A percentile compares a stretch with the other conserved stretches of the same genome.
These are phyloP conservation scores for Drosophila demipolita DNA, from an alignment of 2,888 invertebrate species.

Conservation along the genomic window DNA sequence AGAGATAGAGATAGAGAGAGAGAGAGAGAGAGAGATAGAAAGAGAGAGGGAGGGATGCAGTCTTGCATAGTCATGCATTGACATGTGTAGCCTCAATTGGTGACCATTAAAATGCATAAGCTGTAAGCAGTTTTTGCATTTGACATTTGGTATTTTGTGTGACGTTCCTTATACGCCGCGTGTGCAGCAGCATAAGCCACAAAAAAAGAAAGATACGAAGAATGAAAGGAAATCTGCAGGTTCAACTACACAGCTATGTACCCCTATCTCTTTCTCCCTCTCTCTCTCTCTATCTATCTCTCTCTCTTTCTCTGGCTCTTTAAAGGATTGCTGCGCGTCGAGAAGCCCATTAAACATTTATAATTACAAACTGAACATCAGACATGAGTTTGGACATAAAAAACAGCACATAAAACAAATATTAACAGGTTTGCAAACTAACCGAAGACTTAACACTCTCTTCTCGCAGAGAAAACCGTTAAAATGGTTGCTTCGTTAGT, in stretches of 20 bases:
- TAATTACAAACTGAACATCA: conserved; percentile 73
- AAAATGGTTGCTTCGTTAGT: background rate
- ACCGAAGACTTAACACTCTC: background rate
- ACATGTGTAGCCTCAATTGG: conserved; percentile 65
- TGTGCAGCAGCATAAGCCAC: conserved; percentile 15
- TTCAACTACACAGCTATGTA: conserved; percentile 6
- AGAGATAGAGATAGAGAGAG: background rate
- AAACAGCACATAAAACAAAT: conserved; percentile 8
- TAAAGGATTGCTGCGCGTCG: conserved; percentile 14
- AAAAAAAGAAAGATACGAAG: background rate
- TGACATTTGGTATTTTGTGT: conserved; percentile 53
- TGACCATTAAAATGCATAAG: conserved; percentile 76
- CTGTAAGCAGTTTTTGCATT: conserved; percentile 64
- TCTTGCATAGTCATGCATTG: conserved; percentile 3
- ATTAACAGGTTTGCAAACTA: too few relatives aligned
- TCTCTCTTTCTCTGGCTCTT: background rate
- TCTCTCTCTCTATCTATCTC: background rate
- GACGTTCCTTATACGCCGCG: conserved; percentile 69
- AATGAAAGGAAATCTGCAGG: conserved; percentile 5
- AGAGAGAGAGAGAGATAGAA: background rate
- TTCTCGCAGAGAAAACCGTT: background rate
- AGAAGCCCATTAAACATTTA: conserved; percentile 80
- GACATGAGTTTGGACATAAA: conserved; percentile 32
- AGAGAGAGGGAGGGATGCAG: conserved; percentile 1
- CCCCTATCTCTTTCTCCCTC: background rate